A percentile compares a stretch with the other conserved stretches of the same genome.
Conservation (phyloP, 1,140 invertebrate species). For the Sinella curviseta region DNA sequence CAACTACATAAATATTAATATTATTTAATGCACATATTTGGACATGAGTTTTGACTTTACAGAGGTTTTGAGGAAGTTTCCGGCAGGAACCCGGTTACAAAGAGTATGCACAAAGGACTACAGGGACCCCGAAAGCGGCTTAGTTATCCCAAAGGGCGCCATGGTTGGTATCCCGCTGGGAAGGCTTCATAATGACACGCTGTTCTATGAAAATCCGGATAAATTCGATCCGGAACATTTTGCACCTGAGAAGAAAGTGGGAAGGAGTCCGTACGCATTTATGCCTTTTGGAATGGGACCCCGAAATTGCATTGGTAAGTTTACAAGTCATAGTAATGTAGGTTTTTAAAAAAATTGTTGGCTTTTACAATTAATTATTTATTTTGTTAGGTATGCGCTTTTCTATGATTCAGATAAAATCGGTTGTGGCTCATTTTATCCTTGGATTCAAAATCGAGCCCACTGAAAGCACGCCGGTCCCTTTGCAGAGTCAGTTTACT, state of each 20-base stretch:
- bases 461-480: background rate
- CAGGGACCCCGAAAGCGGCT: background rate
- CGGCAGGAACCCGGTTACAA: background rate
- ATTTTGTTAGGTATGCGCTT: constrained; percentile 44
- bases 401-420: constrained; percentile 57
- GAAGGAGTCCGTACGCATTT: constrained; percentile 61
- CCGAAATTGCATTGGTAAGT: constrained; percentile 58
- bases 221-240: constrained; percentile 66
- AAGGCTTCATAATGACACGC: constrained; percentile 28
- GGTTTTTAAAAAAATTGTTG: background rate
- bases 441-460: background rate
- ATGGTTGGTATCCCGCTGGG: background rate
- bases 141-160: background rate
- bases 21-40: background rate
- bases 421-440: background rate
- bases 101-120: background rate
- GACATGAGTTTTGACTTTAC: background rate
- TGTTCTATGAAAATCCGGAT: constrained; percentile 61
- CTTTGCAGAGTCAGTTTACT: background rate
- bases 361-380: background rate
- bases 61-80: constrained; percentile 15
- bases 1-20: background rate
- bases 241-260: too few species aligned
- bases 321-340: background rate
- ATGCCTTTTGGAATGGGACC: constrained; percentile 72